Conservation (phyloP, 1,140 invertebrate species). For the Pristionchus pacificus region DNA sequence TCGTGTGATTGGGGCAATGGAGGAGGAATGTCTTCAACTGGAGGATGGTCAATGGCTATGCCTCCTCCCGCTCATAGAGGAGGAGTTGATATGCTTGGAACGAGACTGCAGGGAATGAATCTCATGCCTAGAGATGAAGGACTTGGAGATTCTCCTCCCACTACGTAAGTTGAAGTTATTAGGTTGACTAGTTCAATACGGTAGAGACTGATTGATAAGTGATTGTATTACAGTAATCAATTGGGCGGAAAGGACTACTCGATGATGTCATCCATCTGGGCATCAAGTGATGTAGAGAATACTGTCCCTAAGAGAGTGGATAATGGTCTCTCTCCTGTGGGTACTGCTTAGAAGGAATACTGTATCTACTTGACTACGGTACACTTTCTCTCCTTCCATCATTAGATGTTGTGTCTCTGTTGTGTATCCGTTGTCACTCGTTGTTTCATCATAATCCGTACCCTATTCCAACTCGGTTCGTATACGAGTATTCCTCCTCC, state of each 20-base stretch:
- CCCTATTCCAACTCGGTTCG: too few relatives aligned
- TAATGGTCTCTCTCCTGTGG: background rate
- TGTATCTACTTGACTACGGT: background rate
- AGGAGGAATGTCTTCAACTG: background rate
- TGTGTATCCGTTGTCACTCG: background rate
- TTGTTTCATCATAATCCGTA: too few relatives aligned
- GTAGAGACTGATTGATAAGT: background rate
- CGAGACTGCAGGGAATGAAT: background rate
- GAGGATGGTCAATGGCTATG: too few relatives aligned
- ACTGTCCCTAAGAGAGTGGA: background rate
- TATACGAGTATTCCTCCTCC: too few relatives aligned
- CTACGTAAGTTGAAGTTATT: too few relatives aligned
- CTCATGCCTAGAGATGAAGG: background rate
- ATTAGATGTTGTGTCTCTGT: background rate
- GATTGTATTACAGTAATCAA: background rate
- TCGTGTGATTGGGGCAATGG: background rate
- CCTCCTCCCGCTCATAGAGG: background rate
- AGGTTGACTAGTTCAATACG: background rate
- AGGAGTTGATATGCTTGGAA: background rate
- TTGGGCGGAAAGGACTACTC: background rate
- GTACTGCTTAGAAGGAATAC: too few relatives aligned
- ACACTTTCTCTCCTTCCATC: background rate
- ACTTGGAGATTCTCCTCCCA: background rate
- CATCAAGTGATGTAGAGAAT: background rate
- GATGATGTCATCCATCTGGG: background rate